These are phyloP conservation scores for Drosophila kikkawai DNA, from an alignment of 1,140 invertebrate genomes.

Conservation along the genomic window DNA sequence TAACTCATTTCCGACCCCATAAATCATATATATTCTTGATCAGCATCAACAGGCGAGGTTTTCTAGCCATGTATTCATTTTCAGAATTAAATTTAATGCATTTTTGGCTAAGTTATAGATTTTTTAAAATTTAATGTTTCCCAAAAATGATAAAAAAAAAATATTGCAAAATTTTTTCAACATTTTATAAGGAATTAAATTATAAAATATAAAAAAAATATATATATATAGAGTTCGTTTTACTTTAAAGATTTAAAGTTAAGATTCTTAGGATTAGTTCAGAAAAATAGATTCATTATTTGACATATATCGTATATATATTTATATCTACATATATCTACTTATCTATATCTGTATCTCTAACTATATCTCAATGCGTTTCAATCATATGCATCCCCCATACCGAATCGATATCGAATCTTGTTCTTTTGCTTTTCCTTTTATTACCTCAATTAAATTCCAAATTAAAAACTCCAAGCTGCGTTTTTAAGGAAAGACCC, in stretches of 20 bases:
- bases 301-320: neutral
- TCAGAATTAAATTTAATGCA: too few relatives aligned
- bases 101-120: too few relatives aligned
- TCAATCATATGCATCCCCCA: conserved; percentile 28
- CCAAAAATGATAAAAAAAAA: too few relatives aligned
- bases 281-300: neutral
- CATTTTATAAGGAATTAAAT: too few relatives aligned
- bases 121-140: too few relatives aligned
- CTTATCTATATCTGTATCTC: neutral
- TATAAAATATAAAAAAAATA: too few relatives aligned
- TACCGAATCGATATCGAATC: conserved; percentile 1
- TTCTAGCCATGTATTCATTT: too few relatives aligned
- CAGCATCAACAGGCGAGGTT: too few relatives aligned
- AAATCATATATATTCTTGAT: too few relatives aligned
- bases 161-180: too few relatives aligned
- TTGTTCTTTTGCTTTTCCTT: conserved; percentile 9
- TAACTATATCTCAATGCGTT: conserved; percentile 6
- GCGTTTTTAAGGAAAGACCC: neutral
- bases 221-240: too few relatives aligned
- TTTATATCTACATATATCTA: neutral
- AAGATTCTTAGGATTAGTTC: neutral
- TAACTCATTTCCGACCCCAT: too few relatives aligned
- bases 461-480: neutral
- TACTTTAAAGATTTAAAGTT: neutral
- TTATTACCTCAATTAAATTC: conserved; percentile 12